Percentiles rank a stretch among this genome's conserved stretches.
phyloP scores from a whole-genome alignment of 2,113 vertebrate genomes.

The Bambusicola thoracicus region DNA sequence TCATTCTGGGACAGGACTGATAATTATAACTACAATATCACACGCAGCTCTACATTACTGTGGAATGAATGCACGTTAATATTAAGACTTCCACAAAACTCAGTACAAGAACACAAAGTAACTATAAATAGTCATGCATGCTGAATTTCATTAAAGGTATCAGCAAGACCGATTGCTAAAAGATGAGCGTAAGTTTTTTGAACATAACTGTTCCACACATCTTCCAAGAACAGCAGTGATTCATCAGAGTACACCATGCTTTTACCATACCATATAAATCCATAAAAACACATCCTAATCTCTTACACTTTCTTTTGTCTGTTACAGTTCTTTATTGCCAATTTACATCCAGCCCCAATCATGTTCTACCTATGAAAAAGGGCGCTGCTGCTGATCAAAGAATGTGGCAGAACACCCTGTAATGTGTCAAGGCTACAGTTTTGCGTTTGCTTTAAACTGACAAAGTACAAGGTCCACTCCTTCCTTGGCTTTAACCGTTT shows the following conservation, averaged over 20 bases:
- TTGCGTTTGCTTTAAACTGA: background rate
- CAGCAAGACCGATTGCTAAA: background rate
- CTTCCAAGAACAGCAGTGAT: background rate
- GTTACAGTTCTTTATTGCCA: background rate
- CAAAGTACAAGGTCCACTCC: background rate
- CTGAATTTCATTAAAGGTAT: background rate
- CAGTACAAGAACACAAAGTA: background rate
- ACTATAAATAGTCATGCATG: background rate
- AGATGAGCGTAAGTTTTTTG: background rate
- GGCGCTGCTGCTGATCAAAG: background rate
- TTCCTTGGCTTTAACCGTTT: background rate
- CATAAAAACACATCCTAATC: background rate
- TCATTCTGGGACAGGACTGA: background rate
- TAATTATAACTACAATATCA: background rate
- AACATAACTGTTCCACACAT: background rate
- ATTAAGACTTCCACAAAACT: background rate
- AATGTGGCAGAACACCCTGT: background rate
- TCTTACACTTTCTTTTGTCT: background rate
- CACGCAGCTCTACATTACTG: background rate
- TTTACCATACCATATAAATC: background rate
- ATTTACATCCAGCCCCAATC: background rate
- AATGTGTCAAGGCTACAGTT: background rate
- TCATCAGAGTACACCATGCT: background rate
- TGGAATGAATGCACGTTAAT: background rate
- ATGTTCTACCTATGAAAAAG: rapidly evolving